These are phyloP conservation scores for Dolichotis patagonum DNA, from an alignment of 2,113 vertebrate species.

Conservation along the genomic window DNA sequence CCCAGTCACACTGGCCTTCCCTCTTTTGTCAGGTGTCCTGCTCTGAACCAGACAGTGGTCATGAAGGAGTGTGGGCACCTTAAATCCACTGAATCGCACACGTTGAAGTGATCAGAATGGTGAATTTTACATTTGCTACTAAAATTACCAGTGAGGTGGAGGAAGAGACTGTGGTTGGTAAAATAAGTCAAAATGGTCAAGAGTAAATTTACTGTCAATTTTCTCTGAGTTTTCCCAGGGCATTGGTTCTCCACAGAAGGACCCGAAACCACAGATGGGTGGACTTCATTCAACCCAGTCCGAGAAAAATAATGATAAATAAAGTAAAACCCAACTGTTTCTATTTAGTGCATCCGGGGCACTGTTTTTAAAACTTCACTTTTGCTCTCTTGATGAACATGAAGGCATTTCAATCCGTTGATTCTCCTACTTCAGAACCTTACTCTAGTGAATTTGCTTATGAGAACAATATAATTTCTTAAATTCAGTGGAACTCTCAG, in stretches of 20 bases:
- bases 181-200: neutral
- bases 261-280: neutral
- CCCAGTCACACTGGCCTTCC: neutral
- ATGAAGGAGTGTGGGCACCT: neutral
- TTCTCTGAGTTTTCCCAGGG: neutral
- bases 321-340: neutral
- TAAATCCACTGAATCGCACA: neutral
- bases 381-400: neutral
- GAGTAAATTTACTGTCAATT: neutral
- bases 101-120: neutral
- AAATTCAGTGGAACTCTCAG: neutral
- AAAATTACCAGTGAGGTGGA: neutral
- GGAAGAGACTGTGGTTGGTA: neutral
- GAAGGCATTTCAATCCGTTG: neutral
- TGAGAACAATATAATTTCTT: neutral
- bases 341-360: neutral
- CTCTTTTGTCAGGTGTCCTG: neutral
- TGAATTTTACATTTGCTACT: neutral
- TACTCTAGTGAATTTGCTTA: neutral
- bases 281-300: neutral
- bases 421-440: neutral
- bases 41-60: neutral
- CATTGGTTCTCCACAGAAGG: neutral
- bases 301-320: neutral
- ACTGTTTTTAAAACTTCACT: neutral